Percentiles rank a stretch among this genome's conserved stretches.
phyloP scores from a whole-genome alignment of 2,797 vertebrate species.

The Hoplostethus mediterraneus region DNA sequence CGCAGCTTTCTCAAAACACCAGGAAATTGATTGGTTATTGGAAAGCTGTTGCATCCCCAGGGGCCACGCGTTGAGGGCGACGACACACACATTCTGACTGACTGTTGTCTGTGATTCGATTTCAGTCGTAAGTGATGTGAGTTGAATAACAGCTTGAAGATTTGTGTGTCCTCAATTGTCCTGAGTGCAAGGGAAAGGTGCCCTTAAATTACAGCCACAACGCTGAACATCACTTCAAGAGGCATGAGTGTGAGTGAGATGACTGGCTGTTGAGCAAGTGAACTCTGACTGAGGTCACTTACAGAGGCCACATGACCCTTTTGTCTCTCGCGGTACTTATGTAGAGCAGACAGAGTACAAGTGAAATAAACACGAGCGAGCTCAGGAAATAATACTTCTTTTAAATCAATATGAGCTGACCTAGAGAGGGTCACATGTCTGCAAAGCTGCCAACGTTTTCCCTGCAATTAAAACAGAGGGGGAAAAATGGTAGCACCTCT shows the following conservation, averaged over 20 bases:
- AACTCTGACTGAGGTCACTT: constrained; percentile 41
- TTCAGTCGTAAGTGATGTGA: not conserved
- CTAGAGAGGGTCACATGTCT: not conserved
- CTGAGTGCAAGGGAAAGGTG: constrained; percentile 2
- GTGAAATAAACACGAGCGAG: constrained; percentile 4
- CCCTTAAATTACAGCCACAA: constrained; percentile 28
- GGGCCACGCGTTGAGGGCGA: not conserved
- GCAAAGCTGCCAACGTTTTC: constrained; percentile 5
- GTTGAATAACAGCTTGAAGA: constrained; percentile 13
- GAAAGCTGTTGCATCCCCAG: not conserved
- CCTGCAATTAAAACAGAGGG: constrained; percentile 4
- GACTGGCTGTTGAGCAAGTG: constrained; percentile 13
- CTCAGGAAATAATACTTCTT: not conserved
- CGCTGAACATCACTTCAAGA: constrained; percentile 28
- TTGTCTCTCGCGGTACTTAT: constrained; percentile 35
- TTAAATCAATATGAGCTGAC: constrained; percentile 25
- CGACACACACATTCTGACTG: not conserved
- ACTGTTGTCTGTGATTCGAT: constrained; percentile 3
- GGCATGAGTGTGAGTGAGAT: not conserved
- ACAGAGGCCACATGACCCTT: constrained; percentile 18
- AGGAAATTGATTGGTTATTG: not conserved
- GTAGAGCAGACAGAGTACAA: constrained; percentile 10
- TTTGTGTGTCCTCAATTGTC: not conserved
- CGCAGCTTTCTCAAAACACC: not conserved
- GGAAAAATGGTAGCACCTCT: not conserved